A percentile compares a stretch with the other conserved stretches of the same genome.
Evolutionary conservation across 2,888 invertebrate genomes (phyloP).

Genomic region (Tenthredo livida): DNA sequence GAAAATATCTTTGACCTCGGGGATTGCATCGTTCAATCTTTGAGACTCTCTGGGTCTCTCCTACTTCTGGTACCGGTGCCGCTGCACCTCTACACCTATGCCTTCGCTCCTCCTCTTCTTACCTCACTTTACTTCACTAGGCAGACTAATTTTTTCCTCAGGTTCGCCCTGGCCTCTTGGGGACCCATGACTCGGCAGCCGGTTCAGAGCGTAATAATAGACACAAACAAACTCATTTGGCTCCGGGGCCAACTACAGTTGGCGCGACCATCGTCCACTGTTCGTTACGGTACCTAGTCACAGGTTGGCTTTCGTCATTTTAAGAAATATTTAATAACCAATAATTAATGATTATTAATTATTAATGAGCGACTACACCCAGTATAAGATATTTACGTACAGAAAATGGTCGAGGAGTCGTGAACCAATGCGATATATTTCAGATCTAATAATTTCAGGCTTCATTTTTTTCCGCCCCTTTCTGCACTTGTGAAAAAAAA

Average conservation of each 20-base stretch:
- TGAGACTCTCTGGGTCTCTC: not conserved
- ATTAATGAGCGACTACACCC: constrained; percentile 51
- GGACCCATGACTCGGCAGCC: constrained; percentile 61
- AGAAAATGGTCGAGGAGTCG: not conserved
- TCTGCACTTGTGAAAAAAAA: not conserved
- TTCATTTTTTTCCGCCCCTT: not conserved
- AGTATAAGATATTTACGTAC: constrained; percentile 47
- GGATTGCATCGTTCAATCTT: constrained; percentile 29
- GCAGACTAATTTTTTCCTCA: constrained; percentile 8
- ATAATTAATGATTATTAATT: constrained; percentile 55
- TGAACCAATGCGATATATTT: not conserved
- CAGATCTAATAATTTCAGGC: not conserved
- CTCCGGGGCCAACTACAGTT: constrained; percentile 75
- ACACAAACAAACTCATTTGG: constrained; percentile 75
- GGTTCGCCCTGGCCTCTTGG: constrained; percentile 42
- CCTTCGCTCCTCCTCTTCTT: not conserved
- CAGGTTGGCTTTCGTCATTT: constrained; percentile 57
- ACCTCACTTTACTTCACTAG: not conserved
- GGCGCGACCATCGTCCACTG: constrained; percentile 69
- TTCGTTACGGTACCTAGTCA: constrained; percentile 18
- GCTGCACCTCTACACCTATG: not conserved
- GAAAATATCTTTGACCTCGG: constrained; percentile 48
- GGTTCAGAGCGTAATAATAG: constrained; percentile 72
- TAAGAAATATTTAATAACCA: constrained; percentile 55
- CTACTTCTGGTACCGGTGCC: not conserved